These are phyloP conservation scores for Caiman crocodilus DNA, from an alignment of 2,797 vertebrate species.

Conservation along the genomic window DNA sequence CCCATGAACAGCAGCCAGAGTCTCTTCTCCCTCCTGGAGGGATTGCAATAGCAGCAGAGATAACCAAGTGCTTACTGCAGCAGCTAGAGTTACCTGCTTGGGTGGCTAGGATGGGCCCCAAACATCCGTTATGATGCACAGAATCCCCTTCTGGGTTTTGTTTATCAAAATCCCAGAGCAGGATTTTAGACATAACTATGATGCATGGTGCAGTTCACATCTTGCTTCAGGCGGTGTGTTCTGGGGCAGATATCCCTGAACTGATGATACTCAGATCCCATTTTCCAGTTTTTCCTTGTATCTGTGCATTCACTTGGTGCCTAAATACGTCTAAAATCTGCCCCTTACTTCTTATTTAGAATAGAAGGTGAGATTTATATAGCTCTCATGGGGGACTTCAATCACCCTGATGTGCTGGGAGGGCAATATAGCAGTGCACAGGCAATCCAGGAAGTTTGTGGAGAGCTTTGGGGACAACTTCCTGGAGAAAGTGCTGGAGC, in stretches of 20 bases:
- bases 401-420: too few relatives aligned
- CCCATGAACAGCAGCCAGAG: not conserved
- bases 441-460: too few relatives aligned
- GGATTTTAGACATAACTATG: not conserved
- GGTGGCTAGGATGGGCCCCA: not conserved
- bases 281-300: not conserved
- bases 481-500: too few relatives aligned
- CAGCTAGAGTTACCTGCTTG: not conserved
- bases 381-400: too few relatives aligned
- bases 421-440: too few relatives aligned
- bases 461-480: too few relatives aligned
- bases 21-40: not conserved
- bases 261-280: not conserved
- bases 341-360: not conserved
- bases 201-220: not conserved
- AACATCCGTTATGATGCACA: not conserved
- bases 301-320: too few relatives aligned
- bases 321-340: not conserved
- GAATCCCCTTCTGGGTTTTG: not conserved
- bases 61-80: not conserved
- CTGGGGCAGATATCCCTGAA: not conserved
- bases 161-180: not conserved
- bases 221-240: not conserved
- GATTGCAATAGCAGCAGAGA: not conserved
- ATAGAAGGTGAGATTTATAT: too few relatives aligned